A percentile compares a stretch with the other conserved stretches of the same genome.
Conservation (phyloP, 2,113 vertebrate species). For the Aphyosemion australe region DNA sequence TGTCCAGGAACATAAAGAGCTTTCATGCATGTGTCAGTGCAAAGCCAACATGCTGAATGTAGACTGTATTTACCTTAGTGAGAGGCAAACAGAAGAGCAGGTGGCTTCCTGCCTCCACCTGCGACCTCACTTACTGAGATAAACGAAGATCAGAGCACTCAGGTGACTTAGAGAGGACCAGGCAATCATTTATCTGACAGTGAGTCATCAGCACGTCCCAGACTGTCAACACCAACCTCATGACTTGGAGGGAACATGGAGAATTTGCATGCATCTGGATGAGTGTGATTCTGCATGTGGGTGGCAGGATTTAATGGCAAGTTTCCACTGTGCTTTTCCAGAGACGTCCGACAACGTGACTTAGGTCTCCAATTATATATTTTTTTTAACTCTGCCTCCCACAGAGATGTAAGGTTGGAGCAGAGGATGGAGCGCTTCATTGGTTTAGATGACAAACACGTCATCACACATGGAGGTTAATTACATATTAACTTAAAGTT, state of each 20-base stretch:
- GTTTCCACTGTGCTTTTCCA: constrained; percentile 48
- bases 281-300: constrained; percentile 10
- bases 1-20: constrained; percentile 11
- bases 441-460: constrained; percentile 6
- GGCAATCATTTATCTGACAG: constrained; percentile 29
- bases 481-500: not conserved
- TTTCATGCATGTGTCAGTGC: constrained; percentile 1
- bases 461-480: constrained; percentile 1
- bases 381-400: constrained; percentile 23
- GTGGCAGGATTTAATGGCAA: constrained; percentile 40
- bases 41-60: constrained; percentile 26
- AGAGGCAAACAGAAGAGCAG: constrained; percentile 63
- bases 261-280: constrained; percentile 30
- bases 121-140: constrained; percentile 41
- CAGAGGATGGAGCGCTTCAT: not conserved
- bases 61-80: constrained; percentile 54
- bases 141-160: constrained; percentile 43
- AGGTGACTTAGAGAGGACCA: constrained; percentile 27
- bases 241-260: constrained; percentile 14
- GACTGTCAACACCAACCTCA: constrained; percentile 37
- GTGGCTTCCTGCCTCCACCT: constrained; percentile 46
- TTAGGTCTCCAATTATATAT: not conserved
- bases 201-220: constrained; percentile 50
- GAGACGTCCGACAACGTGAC: constrained; percentile 41
- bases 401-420: not conserved